Evolutionary conservation across 2,113 vertebrate genomes (phyloP).

Genomic region (Dromas ardeola): DNA sequence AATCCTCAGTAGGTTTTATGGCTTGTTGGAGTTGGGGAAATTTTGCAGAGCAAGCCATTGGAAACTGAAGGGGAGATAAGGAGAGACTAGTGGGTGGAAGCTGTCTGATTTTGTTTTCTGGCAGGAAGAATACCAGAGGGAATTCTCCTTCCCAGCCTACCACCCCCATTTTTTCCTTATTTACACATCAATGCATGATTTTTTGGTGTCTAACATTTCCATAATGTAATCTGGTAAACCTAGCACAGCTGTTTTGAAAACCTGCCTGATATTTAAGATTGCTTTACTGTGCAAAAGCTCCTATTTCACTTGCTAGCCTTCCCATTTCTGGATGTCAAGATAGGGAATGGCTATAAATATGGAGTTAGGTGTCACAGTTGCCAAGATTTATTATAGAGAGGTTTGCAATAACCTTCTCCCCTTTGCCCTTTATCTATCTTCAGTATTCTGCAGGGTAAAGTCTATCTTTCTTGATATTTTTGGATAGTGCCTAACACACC

Average conservation of each 20-base stretch:
- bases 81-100: conserved; percentile 68
- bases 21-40: not conserved
- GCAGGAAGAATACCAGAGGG: conserved; percentile 63
- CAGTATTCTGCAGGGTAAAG: not conserved
- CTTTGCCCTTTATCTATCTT: conserved; percentile 7
- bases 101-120: conserved; percentile 66
- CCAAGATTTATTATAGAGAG: not conserved
- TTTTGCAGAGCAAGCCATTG: conserved; percentile 48
- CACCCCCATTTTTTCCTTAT: conserved; percentile 27
- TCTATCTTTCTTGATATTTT: not conserved
- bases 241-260: conserved; percentile 31
- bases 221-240: not conserved
- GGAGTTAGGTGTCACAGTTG: not conserved
- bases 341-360: not conserved
- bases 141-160: conserved; percentile 63
- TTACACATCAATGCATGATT: conserved; percentile 3
- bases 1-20: not conserved
- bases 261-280: not conserved
- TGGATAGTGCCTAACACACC: not conserved
- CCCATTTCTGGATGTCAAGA: not conserved
- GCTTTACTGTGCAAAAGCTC: conserved; percentile 16
- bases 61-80: conserved; percentile 49
- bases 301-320: conserved; percentile 4
- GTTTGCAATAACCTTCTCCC: not conserved
- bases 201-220: conserved; percentile 13